Conservation (phyloP, 2,113 vertebrate genomes). For the Gallinago jamesoni region DNA sequence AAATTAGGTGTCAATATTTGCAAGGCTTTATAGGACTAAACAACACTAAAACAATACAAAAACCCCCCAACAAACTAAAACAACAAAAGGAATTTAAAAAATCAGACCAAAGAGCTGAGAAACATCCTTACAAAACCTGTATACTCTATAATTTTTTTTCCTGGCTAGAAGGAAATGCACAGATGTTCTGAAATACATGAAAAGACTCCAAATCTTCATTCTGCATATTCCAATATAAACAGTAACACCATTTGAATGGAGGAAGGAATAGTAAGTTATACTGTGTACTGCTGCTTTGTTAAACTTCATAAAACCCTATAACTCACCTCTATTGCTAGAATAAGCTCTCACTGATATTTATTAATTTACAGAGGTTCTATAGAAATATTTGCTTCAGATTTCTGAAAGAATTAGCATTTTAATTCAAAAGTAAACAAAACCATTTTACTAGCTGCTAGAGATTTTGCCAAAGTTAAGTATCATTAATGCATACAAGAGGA, state of each 20-base stretch:
- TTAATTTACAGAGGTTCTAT: background rate
- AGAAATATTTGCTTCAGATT: background rate
- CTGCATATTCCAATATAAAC: background rate
- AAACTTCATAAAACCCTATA: background rate
- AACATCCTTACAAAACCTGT: background rate
- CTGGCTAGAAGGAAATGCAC: background rate
- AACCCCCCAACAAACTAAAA: background rate
- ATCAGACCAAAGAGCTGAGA: background rate
- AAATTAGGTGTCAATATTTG: background rate
- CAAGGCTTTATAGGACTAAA: background rate
- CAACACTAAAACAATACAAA: no score
- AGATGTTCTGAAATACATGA: background rate
- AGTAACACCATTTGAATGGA: background rate
- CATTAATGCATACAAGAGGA: background rate
- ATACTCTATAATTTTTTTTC: background rate
- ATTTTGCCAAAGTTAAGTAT: background rate
- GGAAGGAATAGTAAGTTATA: background rate
- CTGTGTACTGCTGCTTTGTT: background rate
- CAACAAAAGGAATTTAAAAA: background rate
- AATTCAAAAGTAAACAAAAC: background rate
- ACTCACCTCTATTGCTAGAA: background rate
- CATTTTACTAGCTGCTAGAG: background rate
- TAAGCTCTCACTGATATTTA: background rate
- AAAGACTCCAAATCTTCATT: background rate
- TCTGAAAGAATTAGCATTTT: background rate